Base-by-base conservation (phyloP, 1,140 invertebrate genomes). In the Cataglyphis hispanica region DNA sequence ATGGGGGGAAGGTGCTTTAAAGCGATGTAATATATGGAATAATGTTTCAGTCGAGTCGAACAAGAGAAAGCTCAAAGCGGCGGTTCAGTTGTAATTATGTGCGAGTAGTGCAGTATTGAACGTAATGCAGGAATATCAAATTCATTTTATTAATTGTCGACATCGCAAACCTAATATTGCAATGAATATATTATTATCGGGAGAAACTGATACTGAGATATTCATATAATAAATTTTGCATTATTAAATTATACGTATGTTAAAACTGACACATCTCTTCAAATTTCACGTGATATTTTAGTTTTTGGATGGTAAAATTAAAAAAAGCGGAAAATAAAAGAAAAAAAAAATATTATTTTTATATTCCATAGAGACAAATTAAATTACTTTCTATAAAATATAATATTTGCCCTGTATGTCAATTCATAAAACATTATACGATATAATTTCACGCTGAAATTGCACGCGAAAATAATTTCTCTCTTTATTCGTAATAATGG, bases 31-130 rank as follows among this genome's bases (percentile, higher is more conserved):
- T 83, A 60, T 74, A 74, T 60, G 53, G 53, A 69, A 60, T 80
- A 80, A 80, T 83, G 78, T 83, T 83, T 83, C 67, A 81, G n/a
- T n/a, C 78, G 78, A 81, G 67, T 60, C 78, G 78, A 83, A 72
- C 78, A 72, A 74, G 78, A 34, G 53, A 67, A 25, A 31, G 53
- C 56, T 83, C 78, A 74, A 83, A 83, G 53, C 67, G 53, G 40
- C 13, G 78, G 40, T 60, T 72, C 60, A 74, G 67, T 72, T 60
- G 13, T 46, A 83, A 83, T 83, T 83, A 46, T 40, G 31, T 56
- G n/a, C n/a, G 25, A 43, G 43, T 72, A 66, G 16, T 13, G 53
- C 50, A 43, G 50, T 31, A 72, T 72, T 81, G 78, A 72, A 56
- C 53, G 37, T 56, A 72, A 60, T 34, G 37, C 67, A 43, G 78